Evolutionary conservation across 2,888 invertebrate genomes (phyloP).

Genomic region (Plebejus anna): DNA sequence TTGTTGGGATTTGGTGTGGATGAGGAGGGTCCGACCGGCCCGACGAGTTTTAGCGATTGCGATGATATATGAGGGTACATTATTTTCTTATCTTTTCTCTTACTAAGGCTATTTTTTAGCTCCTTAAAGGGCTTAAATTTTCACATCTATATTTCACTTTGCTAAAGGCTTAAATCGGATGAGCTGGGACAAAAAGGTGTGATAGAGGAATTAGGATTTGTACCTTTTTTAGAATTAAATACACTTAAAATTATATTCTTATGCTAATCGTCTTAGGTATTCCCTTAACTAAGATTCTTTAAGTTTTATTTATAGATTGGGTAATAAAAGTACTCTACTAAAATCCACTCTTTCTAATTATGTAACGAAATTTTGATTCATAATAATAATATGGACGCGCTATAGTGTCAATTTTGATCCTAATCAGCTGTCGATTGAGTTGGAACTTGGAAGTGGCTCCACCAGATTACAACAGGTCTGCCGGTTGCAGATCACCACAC

Average conservation of each 20-base stretch:
- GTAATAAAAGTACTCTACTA: too few relatives aligned
- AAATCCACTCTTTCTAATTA: too few relatives aligned
- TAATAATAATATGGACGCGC: background rate
- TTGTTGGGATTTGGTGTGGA: constrained; percentile 60
- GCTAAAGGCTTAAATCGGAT: background rate
- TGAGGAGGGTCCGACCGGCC: constrained; percentile 71
- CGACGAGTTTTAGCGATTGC: constrained; percentile 74
- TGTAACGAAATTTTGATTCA: background rate
- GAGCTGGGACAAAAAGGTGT: background rate
- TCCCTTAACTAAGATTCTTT: too few relatives aligned
- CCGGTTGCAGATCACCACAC: too few relatives aligned
- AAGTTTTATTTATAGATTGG: too few relatives aligned
- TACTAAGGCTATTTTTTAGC: constrained; percentile 61
- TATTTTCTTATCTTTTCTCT: constrained; percentile 79
- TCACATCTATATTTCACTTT: constrained; percentile 51
- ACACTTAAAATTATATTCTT: too few relatives aligned
- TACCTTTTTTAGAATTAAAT: too few relatives aligned
- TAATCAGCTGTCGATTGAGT: background rate
- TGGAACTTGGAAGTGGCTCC: background rate
- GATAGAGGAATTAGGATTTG: background rate
- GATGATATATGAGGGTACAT: constrained; percentile 78
- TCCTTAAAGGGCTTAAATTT: constrained; percentile 72
- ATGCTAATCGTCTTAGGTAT: too few relatives aligned
- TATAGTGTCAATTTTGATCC: background rate
- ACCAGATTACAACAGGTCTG: background rate